Conservation (phyloP, 2,797 vertebrate species). For the Falco biarmicus region DNA sequence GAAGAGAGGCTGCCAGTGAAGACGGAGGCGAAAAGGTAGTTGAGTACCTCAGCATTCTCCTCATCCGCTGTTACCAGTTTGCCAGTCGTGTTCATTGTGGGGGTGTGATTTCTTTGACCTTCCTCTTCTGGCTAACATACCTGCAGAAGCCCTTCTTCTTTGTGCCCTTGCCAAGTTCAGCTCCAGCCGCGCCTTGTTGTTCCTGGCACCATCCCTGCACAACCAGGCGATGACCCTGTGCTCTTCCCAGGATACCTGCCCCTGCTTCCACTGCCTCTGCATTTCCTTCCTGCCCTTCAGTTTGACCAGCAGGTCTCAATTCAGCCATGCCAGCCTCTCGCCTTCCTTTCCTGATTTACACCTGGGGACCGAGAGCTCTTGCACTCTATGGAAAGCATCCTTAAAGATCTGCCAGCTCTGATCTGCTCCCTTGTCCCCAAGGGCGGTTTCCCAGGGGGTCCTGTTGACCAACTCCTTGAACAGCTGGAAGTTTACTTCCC, state of each 20-base stretch:
- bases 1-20: background rate
- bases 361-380: background rate
- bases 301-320: background rate
- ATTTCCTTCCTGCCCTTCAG: background rate
- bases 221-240: fast-evolving
- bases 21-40: too few relatives aligned
- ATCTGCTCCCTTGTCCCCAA: background rate
- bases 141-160: background rate
- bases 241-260: background rate
- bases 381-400: background rate
- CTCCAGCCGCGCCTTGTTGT: background rate
- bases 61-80: fast-evolving
- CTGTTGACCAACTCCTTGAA: background rate
- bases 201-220: background rate
- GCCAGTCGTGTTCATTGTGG: background rate
- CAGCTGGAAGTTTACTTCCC: background rate
- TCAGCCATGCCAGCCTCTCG: background rate
- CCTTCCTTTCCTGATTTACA: background rate
- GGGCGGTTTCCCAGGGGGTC: background rate
- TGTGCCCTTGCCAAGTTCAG: background rate
- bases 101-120: background rate
- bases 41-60: background rate
- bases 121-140: background rate
- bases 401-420: background rate
- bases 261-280: background rate